Evolutionary conservation across 2,113 vertebrate genomes (phyloP), one percentile per base, ranked within the genome.

Genomic region (Chascanopsetta lugubris): DNA sequence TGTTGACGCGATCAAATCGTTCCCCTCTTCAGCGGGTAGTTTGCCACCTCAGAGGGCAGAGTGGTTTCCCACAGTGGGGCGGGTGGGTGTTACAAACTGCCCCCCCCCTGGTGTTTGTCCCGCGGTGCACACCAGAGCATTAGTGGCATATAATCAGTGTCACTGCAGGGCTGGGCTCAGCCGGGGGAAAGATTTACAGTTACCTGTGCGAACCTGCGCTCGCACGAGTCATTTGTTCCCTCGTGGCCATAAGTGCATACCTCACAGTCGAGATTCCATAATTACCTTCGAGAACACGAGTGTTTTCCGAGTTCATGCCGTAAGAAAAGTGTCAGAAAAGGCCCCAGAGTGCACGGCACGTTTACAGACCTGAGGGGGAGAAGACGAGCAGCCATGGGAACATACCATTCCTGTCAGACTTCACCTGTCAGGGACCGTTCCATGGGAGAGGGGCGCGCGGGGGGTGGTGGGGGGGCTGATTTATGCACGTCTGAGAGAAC

Each of bases 341-440:
- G n/a, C 2, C 13, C 42, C 32, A 3, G 8, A 17, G 8, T 32
- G 68, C 5, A 2, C 22, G n/a, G 25, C 47, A 27, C 24, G 27
- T 26, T 8, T n/a, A 17, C n/a, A 25, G 11, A 17, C 47, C 47
- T 49, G 6, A 15, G 67, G 61, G 24, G 67, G 61, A 47, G 54
- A 36, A 38, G 3, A 8, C 2, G 18, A 1, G 10, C 8, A 38
- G 3, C 25, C 8, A n/a, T 11, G 5, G 53, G 38, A 69, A 48
- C 47, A 61, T 57, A 36, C 43, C 6, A 29, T 69, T 79, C 54
- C 27, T 20, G 30, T 61, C 25, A 58, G 6, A 24, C 46, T 18
- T 72, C 49, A 65, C 48, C 42, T 69, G 58, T 40, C 72, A 54
- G 11, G 8, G 26, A 20, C 2, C 4, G 1, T 21, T 25, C 25